phyloP scores from a whole-genome alignment of 2,113 vertebrate genomes.

The Brienomyrus brachyistius region DNA sequence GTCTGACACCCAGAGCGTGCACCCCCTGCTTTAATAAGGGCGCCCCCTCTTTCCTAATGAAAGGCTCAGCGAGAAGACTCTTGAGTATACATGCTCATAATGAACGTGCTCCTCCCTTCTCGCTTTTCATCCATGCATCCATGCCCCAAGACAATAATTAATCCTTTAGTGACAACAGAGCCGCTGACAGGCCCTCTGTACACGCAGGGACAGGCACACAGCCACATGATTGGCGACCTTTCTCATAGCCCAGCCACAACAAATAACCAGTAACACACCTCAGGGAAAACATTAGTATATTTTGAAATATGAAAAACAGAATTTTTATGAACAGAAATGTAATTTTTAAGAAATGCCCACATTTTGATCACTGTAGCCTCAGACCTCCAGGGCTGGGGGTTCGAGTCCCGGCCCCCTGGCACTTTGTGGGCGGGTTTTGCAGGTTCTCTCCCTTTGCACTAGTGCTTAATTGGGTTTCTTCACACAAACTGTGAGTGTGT shows the following conservation, averaged over 20 bases:
- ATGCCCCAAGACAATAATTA: constrained; percentile 28
- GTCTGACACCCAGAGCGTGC: background rate
- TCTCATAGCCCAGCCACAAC: background rate
- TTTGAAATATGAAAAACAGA: background rate
- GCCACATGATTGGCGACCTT: background rate
- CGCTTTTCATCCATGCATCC: constrained; percentile 3
- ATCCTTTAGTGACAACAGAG: constrained; percentile 15
- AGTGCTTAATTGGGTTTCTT: background rate
- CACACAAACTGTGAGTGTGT: background rate
- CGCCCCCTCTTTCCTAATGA: background rate
- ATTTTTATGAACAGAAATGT: background rate
- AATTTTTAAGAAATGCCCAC: background rate
- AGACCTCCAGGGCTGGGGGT: background rate
- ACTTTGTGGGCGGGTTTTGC: background rate
- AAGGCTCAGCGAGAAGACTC: constrained; percentile 22
- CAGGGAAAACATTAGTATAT: background rate
- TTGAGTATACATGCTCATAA: constrained; percentile 25
- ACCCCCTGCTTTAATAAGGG: constrained; percentile 14
- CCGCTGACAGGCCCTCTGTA: constrained; percentile 3
- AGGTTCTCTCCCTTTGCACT: background rate
- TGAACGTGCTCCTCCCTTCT: constrained; percentile 20
- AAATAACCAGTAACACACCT: background rate
- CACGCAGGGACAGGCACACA: background rate
- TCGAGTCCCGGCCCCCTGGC: background rate
- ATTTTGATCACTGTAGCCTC: background rate